Percentiles rank a stretch among this genome's conserved stretches.
Evolutionary conservation across 2,113 vertebrate genomes (phyloP).

Genomic region (Capreolus pygargus): DNA sequence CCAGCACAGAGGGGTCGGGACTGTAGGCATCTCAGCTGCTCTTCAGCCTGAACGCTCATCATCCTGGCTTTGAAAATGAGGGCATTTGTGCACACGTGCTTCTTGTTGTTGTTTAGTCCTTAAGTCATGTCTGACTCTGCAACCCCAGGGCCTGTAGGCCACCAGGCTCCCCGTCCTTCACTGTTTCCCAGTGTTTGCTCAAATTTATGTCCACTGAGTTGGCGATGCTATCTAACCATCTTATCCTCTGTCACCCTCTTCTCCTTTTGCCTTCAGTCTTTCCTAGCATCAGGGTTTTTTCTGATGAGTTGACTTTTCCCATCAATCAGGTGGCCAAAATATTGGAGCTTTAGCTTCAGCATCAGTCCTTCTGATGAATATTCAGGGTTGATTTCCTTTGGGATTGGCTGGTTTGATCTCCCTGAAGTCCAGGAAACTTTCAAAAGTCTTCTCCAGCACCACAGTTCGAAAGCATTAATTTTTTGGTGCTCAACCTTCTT

Average conservation of each 20-base stretch:
- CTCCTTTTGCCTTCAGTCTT: neutral
- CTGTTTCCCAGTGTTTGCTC: neutral
- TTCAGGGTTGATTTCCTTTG: neutral
- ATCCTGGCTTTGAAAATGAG: neutral
- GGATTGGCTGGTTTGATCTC: neutral
- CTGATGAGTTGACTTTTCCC: neutral
- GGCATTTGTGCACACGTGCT: too few species aligned
- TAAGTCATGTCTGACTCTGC: neutral
- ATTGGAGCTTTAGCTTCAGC: neutral
- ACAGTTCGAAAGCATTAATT: neutral
- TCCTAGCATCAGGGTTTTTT: neutral
- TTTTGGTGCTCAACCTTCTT: neutral
- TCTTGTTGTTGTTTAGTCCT: neutral
- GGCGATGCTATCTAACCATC: neutral
- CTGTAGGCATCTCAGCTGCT: neutral
- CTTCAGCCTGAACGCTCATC: neutral
- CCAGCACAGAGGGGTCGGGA: neutral
- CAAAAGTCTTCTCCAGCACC: neutral
- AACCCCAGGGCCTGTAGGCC: rapidly evolving
- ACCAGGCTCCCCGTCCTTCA: neutral
- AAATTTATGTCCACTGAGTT: neutral
- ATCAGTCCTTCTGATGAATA: neutral
- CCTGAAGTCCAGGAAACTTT: neutral
- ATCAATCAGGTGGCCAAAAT: neutral
- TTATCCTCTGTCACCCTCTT: neutral